Base-by-base conservation (phyloP, 1,140 invertebrate genomes). In the Druon quercuslanigerum region DNA sequence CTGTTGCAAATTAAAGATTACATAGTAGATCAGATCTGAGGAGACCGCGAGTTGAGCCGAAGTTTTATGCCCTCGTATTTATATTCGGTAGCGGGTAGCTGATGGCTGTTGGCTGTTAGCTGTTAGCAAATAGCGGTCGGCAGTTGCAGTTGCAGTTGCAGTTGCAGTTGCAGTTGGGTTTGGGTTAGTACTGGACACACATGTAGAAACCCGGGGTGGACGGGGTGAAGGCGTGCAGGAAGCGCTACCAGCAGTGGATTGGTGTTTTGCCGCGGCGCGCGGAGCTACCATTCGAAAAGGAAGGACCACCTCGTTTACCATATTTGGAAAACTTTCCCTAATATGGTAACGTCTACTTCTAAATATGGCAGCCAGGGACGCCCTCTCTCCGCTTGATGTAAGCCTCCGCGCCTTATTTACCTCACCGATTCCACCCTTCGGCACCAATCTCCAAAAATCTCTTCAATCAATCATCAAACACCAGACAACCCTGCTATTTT, bases 351-450 rank as follows among this genome's bases (percentile, higher is more conserved):
- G 89, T 94, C 93, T 93, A 93, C 93, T 93, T 92, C 94, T 94
- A 94, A 94, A 94, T 95, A 94, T 94, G 94, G 94, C 92, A 93
- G 92, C 92, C 92, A 93, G 92, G 85, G 87, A 90, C 89, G 88
- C 92, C 92, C 92, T 94, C 93, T 94, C 92, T 86, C 72, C 84
- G 85, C 83, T 82, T 79, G 77, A 57, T 91, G 91, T 92, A 91
- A 87, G 87, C 90, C 89, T 92, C 85, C 91, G 90, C 90, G 80
- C 74, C 74, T 51, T 76, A 73, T 78, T 76, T 83, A 72, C 71
- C 66, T 71, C 71, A 72, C 8, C 72, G 77, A 83, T 85, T 83
- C 46, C 81, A n/a, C 13, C 52, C 33, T 20, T 72, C 73, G n/a
- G 14, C 73, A 57, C 46, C 50, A 76, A 56, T 76, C 82, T 84